Evolutionary conservation across 2,797 vertebrate species (phyloP), one percentile per base, ranked within the genome.

Genomic region (Liparis tanakae): DNA sequence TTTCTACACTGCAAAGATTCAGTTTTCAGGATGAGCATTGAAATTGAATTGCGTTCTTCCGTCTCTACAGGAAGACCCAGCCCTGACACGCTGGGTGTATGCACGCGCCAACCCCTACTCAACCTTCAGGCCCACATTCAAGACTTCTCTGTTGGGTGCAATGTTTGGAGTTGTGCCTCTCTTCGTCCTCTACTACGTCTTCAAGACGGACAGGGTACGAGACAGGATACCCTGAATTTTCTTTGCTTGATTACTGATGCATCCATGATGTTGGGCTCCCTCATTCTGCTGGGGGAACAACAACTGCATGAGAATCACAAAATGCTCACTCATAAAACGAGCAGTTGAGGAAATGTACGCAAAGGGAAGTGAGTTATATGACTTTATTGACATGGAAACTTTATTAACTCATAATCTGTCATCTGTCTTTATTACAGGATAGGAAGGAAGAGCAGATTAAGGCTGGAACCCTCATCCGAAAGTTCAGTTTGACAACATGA

Each of bases 171-270:
- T 96, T 41, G 91, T 84, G 0, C 98, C 98, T 0, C 58, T 99
- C 5, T 7, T 96, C 3, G 78, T 90, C 82, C 91, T 94, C 83
- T 92, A 81, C n/a, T 90, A 64, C 3, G 0, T 86, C 70, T 91
- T 99, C 36, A 98, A 96, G 89, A 41, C 63, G 0, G 90, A 95
- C 72, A 91, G 97, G 92, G 98, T 99, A 90, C 91, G 96, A 85
- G 3, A 66, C 41, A 10, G 53, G 20, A 58, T 14, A 1, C 36
- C 4, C 15, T 33, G 3, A 22, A 14, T 10, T 48, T 3, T 70
- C 18, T 39, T 64, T 60, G 17, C 20, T 44, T 56, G 14, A 50
- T 53, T 41, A 8, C 22, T 55, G 3, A 1, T 80, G 87, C 78
- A 73, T 60, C 73, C 70, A 76, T 84, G 81, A 70, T 64, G 55